Percentiles rank a stretch among this genome's conserved stretches.
phyloP scores from a whole-genome alignment of 2,797 vertebrate genomes.

The Halcyon smyrnensis region DNA sequence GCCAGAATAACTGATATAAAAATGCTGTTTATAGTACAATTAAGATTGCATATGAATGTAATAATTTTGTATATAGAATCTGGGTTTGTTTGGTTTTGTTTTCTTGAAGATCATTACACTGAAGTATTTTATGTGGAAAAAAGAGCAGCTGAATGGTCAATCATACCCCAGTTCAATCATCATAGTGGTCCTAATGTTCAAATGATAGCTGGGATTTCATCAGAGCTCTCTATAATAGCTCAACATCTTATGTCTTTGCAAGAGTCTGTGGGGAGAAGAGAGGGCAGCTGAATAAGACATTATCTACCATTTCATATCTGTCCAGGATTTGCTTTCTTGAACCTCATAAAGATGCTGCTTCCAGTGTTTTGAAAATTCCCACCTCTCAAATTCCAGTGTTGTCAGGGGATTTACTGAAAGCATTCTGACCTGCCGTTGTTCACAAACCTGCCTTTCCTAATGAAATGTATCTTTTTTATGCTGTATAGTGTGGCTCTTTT shows the following conservation, averaged over 20 bases:
- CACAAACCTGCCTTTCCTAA: neutral
- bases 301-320: neutral
- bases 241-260: neutral
- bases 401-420: neutral
- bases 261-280: neutral
- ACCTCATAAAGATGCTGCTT: neutral
- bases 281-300: neutral
- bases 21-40: neutral
- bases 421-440: neutral
- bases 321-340: neutral
- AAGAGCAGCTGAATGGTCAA: neutral
- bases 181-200: neutral
- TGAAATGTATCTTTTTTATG: neutral
- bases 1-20: neutral
- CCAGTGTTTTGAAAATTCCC: neutral
- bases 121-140: neutral
- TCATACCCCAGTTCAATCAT: neutral
- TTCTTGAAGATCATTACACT: neutral
- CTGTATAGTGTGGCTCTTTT: neutral
- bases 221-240: neutral
- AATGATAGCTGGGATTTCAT: neutral
- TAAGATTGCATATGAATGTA: neutral
- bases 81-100: neutral
- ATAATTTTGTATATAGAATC: neutral
- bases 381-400: neutral